These are phyloP conservation scores for Podarcis siculus DNA, from an alignment of 2,797 vertebrate species.

Conservation along the genomic window DNA sequence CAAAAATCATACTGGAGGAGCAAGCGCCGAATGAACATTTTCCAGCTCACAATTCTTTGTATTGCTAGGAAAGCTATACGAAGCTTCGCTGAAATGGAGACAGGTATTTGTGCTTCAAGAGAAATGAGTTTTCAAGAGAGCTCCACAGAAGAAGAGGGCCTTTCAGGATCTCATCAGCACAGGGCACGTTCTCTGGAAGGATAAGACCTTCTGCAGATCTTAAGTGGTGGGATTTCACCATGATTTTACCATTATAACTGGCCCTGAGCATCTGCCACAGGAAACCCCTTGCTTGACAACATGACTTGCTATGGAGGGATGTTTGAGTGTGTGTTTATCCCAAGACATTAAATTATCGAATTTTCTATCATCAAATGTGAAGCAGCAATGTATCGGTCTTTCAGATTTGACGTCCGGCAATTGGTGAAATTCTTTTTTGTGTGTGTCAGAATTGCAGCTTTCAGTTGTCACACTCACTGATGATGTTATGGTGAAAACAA, in stretches of 20 bases:
- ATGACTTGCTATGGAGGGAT: background rate
- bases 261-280: background rate
- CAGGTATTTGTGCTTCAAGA: background rate
- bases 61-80: background rate
- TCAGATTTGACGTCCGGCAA: background rate
- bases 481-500: too few relatives aligned
- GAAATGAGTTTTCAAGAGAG: background rate
- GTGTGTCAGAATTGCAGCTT: slow-evolving; percentile 27
- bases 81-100: background rate
- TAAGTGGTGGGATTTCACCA: slow-evolving; percentile 10
- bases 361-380: slow-evolving; percentile 12
- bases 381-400: background rate
- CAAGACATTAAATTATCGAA: background rate
- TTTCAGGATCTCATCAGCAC: background rate
- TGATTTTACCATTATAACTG: slow-evolving; percentile 11
- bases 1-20: background rate
- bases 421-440: slow-evolving; percentile 20
- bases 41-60: background rate
- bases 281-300: background rate
- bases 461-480: slow-evolving; percentile 27
- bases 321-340: slow-evolving; percentile 3
- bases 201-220: background rate
- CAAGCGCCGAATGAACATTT: background rate
- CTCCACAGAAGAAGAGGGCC: background rate
- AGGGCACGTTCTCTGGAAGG: background rate